A percentile compares a stretch with the other conserved stretches of the same genome.
Evolutionary conservation across 2,888 invertebrate species (phyloP).

Genomic region (Polyommatus icarus): DNA sequence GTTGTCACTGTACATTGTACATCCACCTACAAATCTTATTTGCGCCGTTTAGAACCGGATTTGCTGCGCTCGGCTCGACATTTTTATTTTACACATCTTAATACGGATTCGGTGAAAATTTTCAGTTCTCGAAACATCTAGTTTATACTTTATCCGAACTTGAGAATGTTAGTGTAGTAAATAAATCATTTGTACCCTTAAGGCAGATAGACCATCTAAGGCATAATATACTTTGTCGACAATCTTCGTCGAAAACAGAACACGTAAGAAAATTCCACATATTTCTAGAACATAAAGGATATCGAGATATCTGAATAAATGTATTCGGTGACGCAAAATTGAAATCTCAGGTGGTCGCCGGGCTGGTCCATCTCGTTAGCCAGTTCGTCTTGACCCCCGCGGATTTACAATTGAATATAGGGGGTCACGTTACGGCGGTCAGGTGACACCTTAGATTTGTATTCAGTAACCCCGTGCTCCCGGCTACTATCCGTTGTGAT

Average conservation of each 20-base stretch:
- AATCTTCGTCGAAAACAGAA: not conserved
- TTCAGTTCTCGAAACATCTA: not conserved
- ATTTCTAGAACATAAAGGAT: slow-evolving; percentile 30
- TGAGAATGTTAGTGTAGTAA: no score
- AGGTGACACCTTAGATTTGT: slow-evolving; percentile 62
- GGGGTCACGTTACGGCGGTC: slow-evolving; percentile 51
- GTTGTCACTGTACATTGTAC: slow-evolving; percentile 36
- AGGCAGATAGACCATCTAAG: not conserved
- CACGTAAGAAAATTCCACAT: slow-evolving; percentile 2
- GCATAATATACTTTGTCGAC: not conserved
- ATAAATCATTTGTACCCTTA: no score
- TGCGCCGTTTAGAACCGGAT: slow-evolving; percentile 58
- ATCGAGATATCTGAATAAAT: slow-evolving; percentile 66
- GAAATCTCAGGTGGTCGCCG: slow-evolving; percentile 74
- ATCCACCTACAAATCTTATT: slow-evolving; percentile 62
- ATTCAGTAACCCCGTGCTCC: slow-evolving; percentile 57
- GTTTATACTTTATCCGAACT: not conserved
- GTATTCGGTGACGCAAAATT: slow-evolving; percentile 73
- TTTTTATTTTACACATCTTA: slow-evolving; percentile 57
- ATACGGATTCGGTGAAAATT: not conserved
- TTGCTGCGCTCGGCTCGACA: slow-evolving; percentile 56
- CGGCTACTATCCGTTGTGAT: slow-evolving; percentile 59
- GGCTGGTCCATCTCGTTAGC: slow-evolving; percentile 50
- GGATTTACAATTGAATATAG: slow-evolving; percentile 34
- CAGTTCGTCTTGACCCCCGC: slow-evolving; percentile 50